Percentiles rank a stretch among this genome's conserved stretches.
Conservation (phyloP, 2,113 vertebrate species). For the Leuciscus idus region DNA sequence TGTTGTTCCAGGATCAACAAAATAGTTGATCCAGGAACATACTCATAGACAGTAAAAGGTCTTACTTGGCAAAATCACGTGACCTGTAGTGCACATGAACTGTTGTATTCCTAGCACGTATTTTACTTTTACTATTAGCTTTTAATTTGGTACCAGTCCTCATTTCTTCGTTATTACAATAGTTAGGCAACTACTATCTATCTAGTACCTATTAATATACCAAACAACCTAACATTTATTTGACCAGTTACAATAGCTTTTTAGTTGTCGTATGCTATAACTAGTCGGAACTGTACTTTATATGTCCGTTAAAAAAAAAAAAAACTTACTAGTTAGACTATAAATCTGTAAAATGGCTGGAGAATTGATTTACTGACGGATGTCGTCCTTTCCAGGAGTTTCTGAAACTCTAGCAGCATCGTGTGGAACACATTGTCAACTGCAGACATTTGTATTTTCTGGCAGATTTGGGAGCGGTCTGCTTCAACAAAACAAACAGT, state of each 20-base stretch:
- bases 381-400: background rate
- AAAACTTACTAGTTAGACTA: too few species aligned
- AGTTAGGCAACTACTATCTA: background rate
- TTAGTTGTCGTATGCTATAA: background rate
- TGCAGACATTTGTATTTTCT: background rate
- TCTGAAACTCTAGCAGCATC: constrained; percentile 6
- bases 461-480: background rate
- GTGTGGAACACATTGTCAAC: background rate
- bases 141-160: background rate
- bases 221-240: background rate
- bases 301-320: background rate
- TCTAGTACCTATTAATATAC: background rate
- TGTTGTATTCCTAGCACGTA: background rate
- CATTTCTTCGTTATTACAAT: background rate
- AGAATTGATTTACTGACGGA: background rate
- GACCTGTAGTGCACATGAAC: too few species aligned
- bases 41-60: too few species aligned
- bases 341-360: too few species aligned
- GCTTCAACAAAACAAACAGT: constrained; percentile 2
- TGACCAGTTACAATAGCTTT: background rate
- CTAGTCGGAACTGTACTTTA: background rate
- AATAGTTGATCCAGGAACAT: too few species aligned
- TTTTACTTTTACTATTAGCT: background rate
- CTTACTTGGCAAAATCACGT: too few species aligned
- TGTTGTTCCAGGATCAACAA: too few species aligned